A percentile compares a stretch with the other conserved stretches of the same genome.
phyloP scores from a whole-genome alignment of 2,113 vertebrate genomes.

The Epinephelus lanceolatus region DNA sequence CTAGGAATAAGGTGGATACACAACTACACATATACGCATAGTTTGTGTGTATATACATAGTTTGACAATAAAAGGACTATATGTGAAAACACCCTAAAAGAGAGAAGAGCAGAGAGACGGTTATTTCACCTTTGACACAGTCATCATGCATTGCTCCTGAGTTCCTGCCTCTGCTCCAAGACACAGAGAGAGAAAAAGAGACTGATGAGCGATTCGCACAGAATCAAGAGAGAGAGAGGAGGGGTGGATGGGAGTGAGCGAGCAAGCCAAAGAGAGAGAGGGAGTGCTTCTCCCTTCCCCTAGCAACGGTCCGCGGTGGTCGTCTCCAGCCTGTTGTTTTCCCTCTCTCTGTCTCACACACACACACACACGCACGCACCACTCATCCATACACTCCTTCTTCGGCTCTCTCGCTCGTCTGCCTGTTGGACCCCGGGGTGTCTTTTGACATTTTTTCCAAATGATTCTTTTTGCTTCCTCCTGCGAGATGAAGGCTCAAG shows the following conservation, averaged over 20 bases:
- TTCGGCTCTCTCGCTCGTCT: constrained; percentile 32
- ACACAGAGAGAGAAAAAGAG: constrained; percentile 15
- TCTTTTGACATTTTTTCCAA: constrained; percentile 53
- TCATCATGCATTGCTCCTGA: constrained; percentile 36
- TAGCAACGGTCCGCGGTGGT: constrained; percentile 81
- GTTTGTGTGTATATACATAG: no score
- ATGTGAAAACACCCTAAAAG: neutral
- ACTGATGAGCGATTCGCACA: constrained; percentile 35
- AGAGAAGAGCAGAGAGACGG: neutral
- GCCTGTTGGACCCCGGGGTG: constrained; percentile 64
- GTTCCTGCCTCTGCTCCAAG: constrained; percentile 42
- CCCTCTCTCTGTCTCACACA: constrained; percentile 46
- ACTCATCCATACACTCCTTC: constrained; percentile 27
- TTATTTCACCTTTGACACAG: constrained; percentile 33
- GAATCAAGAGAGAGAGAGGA: constrained; percentile 40
- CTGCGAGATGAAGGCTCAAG: constrained; percentile 82
- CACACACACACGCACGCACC: constrained; percentile 31
- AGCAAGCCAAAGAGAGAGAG: constrained; percentile 67
- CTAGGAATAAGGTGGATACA: no score
- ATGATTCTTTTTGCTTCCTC: constrained; percentile 45
- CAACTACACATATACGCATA: no score
- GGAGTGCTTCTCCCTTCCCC: constrained; percentile 81
- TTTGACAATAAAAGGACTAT: no score
- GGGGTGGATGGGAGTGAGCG: constrained; percentile 51
- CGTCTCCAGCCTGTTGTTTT: constrained; percentile 80